phyloP scores from a whole-genome alignment of 2,113 vertebrate genomes.

The Solenodon paradoxus region DNA sequence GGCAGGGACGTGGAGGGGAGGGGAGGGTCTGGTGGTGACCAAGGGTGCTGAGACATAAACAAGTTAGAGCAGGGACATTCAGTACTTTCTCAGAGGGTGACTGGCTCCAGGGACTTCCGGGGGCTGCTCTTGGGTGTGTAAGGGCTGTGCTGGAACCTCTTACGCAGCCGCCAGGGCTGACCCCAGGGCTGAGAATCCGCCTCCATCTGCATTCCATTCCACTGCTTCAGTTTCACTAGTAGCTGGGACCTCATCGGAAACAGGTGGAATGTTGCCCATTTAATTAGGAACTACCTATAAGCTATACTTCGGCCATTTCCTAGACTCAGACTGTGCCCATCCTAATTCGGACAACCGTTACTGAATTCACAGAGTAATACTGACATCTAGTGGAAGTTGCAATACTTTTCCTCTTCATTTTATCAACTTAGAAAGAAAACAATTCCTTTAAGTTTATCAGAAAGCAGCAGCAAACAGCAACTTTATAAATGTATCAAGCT shows the following conservation, averaged over 20 bases:
- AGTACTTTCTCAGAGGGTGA: background rate
- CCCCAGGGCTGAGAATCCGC: too few relatives aligned
- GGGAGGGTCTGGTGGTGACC: background rate
- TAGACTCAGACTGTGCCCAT: background rate
- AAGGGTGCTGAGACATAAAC: background rate
- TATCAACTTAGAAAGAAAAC: background rate
- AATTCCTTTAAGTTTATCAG: background rate
- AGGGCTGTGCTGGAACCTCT: background rate
- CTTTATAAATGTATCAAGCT: background rate
- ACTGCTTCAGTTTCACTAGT: background rate
- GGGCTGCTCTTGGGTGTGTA: background rate
- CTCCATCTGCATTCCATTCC: background rate
- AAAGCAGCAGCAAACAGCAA: background rate
- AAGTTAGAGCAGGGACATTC: background rate
- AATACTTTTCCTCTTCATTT: background rate
- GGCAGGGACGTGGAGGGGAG: background rate
- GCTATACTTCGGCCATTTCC: background rate
- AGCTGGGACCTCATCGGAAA: background rate
- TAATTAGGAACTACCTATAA: background rate
- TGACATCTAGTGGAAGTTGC: slow-evolving; percentile 77
- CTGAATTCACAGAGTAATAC: background rate
- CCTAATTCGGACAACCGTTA: background rate
- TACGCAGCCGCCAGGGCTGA: too few relatives aligned
- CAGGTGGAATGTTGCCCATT: background rate
- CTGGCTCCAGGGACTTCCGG: background rate